Conservation (phyloP, 2,797 vertebrate genomes). For the Mormyrus proboscirostris region DNA sequence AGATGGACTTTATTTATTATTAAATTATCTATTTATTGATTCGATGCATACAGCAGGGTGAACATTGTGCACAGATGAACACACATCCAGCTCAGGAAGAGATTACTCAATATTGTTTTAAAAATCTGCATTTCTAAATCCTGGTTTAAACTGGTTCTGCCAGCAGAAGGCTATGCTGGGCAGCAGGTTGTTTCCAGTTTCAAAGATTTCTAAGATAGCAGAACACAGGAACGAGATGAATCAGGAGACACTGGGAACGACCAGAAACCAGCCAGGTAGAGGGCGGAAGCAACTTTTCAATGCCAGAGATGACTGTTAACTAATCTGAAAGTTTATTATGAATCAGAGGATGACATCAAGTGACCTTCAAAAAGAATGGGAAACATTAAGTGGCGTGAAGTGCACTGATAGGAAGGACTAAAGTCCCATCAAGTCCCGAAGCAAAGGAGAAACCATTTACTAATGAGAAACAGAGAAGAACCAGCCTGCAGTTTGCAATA, state of each 20-base stretch:
- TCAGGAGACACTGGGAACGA: neutral
- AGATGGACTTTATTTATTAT: neutral
- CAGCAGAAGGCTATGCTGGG: neutral
- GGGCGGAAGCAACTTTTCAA: neutral
- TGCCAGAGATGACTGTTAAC: neutral
- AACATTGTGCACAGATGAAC: neutral
- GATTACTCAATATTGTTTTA: neutral
- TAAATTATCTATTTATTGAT: no score
- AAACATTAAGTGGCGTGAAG: neutral
- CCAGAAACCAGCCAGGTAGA: neutral
- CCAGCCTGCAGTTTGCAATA: neutral
- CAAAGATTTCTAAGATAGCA: neutral
- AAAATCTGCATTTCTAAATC: neutral
- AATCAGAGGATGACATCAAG: neutral
- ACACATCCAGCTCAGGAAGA: neutral
- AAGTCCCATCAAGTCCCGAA: neutral
- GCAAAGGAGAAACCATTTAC: neutral
- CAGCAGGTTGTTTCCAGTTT: neutral
- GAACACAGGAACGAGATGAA: neutral
- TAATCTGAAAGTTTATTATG: neutral
- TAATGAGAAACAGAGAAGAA: neutral
- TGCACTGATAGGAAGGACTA: neutral
- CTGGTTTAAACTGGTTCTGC: neutral
- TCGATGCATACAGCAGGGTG: neutral
- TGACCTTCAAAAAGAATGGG: neutral